Evolutionary conservation across 2,888 invertebrate species (phyloP).

Genomic region (Palloptera scutellata): DNA sequence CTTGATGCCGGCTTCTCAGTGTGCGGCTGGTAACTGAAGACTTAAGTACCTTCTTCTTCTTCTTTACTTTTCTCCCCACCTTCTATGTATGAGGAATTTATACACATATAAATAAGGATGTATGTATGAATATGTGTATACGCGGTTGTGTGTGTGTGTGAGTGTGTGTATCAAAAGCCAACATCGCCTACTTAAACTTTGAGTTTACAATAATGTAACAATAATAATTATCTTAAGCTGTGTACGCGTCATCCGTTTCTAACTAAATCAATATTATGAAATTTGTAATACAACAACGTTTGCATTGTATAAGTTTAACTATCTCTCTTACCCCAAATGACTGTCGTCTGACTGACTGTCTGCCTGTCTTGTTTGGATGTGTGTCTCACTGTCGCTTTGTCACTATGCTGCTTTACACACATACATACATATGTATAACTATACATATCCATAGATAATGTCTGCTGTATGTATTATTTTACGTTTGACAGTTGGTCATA

Average conservation of each 20-base stretch:
- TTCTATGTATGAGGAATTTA: not conserved
- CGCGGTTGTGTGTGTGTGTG: not conserved
- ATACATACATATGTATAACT: no score
- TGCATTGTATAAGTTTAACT: not conserved
- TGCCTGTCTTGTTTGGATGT: conserved; percentile 1
- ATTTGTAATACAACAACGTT: conserved; percentile 4
- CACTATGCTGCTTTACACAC: not conserved
- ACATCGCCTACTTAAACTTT: not conserved
- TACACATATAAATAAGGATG: not conserved
- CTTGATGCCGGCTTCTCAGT: no score
- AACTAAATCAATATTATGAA: conserved; percentile 31
- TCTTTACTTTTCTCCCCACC: no score
- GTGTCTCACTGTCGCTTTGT: not conserved
- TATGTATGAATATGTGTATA: not conserved
- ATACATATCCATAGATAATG: not conserved
- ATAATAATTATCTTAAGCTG: conserved; percentile 28
- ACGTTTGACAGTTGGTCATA: conserved; percentile 18
- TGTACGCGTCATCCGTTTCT: conserved; percentile 3
- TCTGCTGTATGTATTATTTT: not conserved
- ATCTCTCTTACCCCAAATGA: not conserved
- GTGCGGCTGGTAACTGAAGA: no score
- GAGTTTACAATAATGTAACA: conserved; percentile 18
- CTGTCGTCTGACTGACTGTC: conserved; percentile 3
- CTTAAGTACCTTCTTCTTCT: no score
- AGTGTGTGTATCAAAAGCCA: not conserved